phyloP scores from a whole-genome alignment of 2,797 vertebrate genomes.

The Chaetodon trifasciatus region DNA sequence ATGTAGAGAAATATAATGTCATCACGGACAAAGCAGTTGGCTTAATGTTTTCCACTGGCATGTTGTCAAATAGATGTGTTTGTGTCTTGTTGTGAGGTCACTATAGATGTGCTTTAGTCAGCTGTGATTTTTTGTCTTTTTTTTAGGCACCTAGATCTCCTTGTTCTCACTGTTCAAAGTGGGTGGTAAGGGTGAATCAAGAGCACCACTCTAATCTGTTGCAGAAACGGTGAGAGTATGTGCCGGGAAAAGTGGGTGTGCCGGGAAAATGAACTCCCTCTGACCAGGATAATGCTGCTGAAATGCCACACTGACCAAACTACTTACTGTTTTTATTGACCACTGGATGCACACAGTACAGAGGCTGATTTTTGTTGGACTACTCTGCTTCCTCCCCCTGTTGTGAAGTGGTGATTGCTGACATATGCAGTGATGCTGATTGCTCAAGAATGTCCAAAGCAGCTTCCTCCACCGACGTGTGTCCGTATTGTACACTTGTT shows the following conservation, averaged over 20 bases:
- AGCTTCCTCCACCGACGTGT: background rate
- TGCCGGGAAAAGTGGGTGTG: slow-evolving; percentile 64
- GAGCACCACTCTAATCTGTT: slow-evolving; percentile 59
- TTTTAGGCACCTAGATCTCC: slow-evolving; percentile 32
- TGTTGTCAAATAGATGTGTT: slow-evolving; percentile 13
- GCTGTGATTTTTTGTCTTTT: background rate
- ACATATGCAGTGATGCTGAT: slow-evolving; percentile 30
- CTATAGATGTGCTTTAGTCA: slow-evolving; percentile 20
- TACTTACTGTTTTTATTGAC: slow-evolving; percentile 71
- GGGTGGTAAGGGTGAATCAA: slow-evolving; percentile 70
- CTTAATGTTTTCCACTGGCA: slow-evolving; percentile 1
- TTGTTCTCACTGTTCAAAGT: slow-evolving; percentile 60
- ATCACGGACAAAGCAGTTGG: background rate
- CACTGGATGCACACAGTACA: slow-evolving; percentile 43
- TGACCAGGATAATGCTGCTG: slow-evolving; percentile 66
- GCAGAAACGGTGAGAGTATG: slow-evolving; percentile 49
- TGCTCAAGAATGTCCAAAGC: slow-evolving; percentile 33
- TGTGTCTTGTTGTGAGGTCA: slow-evolving; percentile 38
- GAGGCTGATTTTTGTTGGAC: slow-evolving; percentile 61
- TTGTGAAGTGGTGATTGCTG: slow-evolving; percentile 51
- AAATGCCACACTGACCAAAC: slow-evolving; percentile 70
- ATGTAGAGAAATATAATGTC: slow-evolving; percentile 14
- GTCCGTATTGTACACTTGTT: background rate
- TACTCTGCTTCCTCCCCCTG: slow-evolving; percentile 58
- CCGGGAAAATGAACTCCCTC: slow-evolving; percentile 72